Base-by-base conservation (phyloP, 2,888 invertebrate species). In the Thelaira solivaga region DNA sequence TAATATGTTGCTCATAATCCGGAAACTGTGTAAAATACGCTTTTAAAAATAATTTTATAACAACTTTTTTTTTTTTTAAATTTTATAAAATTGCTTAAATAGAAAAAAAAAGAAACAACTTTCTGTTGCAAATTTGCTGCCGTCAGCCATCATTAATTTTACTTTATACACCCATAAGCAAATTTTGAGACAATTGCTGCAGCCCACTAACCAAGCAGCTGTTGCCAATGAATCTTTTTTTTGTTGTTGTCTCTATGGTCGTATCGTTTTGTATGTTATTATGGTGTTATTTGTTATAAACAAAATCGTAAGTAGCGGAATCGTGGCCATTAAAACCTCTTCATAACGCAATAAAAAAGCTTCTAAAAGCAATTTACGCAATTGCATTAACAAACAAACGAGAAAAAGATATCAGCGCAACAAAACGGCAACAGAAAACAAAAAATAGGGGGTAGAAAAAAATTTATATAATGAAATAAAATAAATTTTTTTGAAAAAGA, bases 341-440 rank as follows among this genome's bases (percentile, higher is more conserved):
- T 80, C 75, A 78, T 45, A 71, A 71, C 55, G 73, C 64, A 78
- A 81, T 68, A 80, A 39, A 78, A 80, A 71, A 20, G 55, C 51
- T 59, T 61, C 57, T 69, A 69, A 80, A 81, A 78, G 71, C 76
- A 80, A 81, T 81, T 80, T 73, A 74, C 74, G 69, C 77, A 81
- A 80, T 73, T 81, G 77, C 76, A 78, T 69, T 59, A 76, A 73
- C 77, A 72, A 77, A 77, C 73, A 69, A 75, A 69, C 51, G 65
- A 77, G 36, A 73, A 75, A 29, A 22, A 69, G 31, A n/a, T n/a
- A n/a, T n/a, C n/a, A 39, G 8, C 4, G 8, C 36, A 59, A 18
- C 20, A 34, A 43, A 31, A 29, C 41, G 45, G 16, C 43, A 31
- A 26, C 55, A 26, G 16, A 18, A 62, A 11, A 16, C 55, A n/a